phyloP scores from a whole-genome alignment of 1,140 invertebrate genomes.

The Aphaenogaster floridana region DNA sequence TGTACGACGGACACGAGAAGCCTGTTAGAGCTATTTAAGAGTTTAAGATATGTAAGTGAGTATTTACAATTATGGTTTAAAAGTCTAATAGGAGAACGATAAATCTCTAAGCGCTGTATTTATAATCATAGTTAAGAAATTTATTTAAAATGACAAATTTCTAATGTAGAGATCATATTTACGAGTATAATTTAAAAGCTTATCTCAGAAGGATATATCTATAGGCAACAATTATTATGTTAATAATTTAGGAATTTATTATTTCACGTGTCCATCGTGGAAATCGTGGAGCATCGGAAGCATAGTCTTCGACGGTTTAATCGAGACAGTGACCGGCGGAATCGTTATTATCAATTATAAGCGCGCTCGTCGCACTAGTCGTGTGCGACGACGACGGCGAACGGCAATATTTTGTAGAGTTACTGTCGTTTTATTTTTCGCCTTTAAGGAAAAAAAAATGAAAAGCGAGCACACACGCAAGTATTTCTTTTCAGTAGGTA shows the following conservation, averaged over 20 bases:
- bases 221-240: constrained; percentile 18
- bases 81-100: constrained; percentile 27
- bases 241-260: constrained; percentile 40
- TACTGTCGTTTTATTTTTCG: constrained; percentile 73
- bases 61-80: constrained; percentile 41
- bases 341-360: constrained; percentile 54
- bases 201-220: not conserved
- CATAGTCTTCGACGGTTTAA: constrained; percentile 30
- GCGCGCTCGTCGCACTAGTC: constrained; percentile 43
- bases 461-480: constrained; percentile 52
- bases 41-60: constrained; percentile 56
- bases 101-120: constrained; percentile 34
- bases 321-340: constrained; percentile 52
- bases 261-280: constrained; percentile 14
- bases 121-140: constrained; percentile 52
- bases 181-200: constrained; percentile 38
- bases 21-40: constrained; percentile 47
- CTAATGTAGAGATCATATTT: constrained; percentile 31
- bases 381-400: constrained; percentile 47
- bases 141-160: constrained; percentile 49
- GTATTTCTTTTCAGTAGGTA: constrained; percentile 80
- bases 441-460: constrained; percentile 44
- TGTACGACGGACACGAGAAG: constrained; percentile 17
- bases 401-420: constrained; percentile 71
- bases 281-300: not conserved